Conservation (phyloP, 2,113 vertebrate genomes). For the Dromas ardeola region DNA sequence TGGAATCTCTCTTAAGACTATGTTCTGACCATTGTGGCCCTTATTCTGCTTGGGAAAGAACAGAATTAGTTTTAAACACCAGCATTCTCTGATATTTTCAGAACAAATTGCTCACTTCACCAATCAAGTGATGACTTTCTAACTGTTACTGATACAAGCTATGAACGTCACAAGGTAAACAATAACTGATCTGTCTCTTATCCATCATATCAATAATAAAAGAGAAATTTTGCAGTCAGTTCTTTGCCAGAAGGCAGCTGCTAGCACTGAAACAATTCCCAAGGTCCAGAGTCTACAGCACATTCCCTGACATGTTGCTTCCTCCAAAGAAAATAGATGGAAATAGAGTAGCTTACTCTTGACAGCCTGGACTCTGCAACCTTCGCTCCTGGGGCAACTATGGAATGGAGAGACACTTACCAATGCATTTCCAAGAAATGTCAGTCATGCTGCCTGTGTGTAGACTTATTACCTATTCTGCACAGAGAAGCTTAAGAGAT, state of each 20-base stretch:
- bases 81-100: not conserved
- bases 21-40: not conserved
- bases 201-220: not conserved
- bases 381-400: not conserved
- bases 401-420: not conserved
- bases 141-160: not conserved
- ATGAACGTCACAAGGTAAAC: not conserved
- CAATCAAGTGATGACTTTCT: not conserved
- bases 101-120: not conserved
- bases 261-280: not conserved
- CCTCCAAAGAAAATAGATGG: not conserved
- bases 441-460: not conserved
- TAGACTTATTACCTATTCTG: not conserved
- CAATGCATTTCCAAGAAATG: not conserved
- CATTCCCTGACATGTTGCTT: not conserved
- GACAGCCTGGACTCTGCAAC: not conserved
- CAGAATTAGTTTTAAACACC: not conserved
- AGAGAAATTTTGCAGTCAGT: not conserved
- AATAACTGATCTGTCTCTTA: not conserved
- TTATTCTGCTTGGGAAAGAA: not conserved
- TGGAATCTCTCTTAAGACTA: not conserved
- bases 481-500: not conserved
- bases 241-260: not conserved
- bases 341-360: not conserved
- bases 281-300: not conserved